Percentiles rank a stretch among this genome's conserved stretches.
These are phyloP conservation scores for Nomia melanderi DNA, from an alignment of 1,140 invertebrate genomes.

Conservation along the genomic window DNA sequence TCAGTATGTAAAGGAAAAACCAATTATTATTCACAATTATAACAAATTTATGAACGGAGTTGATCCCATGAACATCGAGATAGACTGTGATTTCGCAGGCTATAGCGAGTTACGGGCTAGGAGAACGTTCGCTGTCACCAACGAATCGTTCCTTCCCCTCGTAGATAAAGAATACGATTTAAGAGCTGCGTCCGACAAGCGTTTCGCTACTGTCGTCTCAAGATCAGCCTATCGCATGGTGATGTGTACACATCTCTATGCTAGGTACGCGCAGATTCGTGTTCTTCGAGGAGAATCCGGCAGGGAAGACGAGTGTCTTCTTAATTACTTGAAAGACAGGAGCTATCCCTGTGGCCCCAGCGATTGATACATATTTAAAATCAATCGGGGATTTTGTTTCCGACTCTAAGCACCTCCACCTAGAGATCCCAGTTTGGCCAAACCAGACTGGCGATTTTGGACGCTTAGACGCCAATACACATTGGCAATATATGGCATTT, in stretches of 20 bases:
- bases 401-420: neutral
- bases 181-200: neutral
- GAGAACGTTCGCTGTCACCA: neutral
- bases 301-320: neutral
- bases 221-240: neutral
- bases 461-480: neutral
- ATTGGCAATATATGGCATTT: neutral
- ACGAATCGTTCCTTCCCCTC: neutral
- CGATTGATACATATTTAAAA: neutral
- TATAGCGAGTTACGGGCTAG: neutral
- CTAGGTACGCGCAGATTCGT: neutral
- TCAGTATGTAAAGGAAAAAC: neutral
- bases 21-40: neutral
- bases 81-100: neutral
- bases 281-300: neutral
- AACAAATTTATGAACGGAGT: neutral
- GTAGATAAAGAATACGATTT: neutral
- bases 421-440: neutral
- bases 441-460: conserved; percentile 3
- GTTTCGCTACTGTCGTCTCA: neutral
- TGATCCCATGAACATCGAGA: neutral
- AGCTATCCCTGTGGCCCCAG: neutral
- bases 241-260: neutral
- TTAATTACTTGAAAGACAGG: neutral
- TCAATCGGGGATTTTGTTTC: neutral